Conservation (phyloP, 2,113 vertebrate species). For the Labeo catla region DNA sequence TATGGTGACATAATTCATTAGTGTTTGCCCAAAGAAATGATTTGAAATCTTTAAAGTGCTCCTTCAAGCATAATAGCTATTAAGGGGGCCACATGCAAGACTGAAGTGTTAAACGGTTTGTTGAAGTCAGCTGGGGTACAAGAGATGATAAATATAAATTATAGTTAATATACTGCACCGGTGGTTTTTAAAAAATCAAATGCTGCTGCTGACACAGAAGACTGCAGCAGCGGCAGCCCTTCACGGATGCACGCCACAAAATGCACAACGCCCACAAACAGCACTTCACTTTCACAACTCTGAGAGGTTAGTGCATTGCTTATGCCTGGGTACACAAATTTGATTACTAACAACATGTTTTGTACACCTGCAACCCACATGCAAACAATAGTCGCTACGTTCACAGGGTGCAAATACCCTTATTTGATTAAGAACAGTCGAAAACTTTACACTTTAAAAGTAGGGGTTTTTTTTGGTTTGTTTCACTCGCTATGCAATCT, state of each 20-base stretch:
- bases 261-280: slow-evolving; percentile 90
- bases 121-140: slow-evolving; percentile 92
- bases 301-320: slow-evolving; percentile 93
- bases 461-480: slow-evolving; percentile 11
- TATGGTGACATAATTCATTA: slow-evolving; percentile 79
- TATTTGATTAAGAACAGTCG: slow-evolving; percentile 35
- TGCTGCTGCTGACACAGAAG: slow-evolving; percentile 96
- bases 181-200: slow-evolving; percentile 91
- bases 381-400: slow-evolving; percentile 5
- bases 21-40: slow-evolving; percentile 79
- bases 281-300: slow-evolving; percentile 96
- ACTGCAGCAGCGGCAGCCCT: slow-evolving; percentile 67
- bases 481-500: slow-evolving; percentile 12
- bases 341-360: slow-evolving; percentile 91
- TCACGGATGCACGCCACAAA: slow-evolving; percentile 88
- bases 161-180: slow-evolving; percentile 98
- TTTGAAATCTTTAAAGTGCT: slow-evolving; percentile 83
- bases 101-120: slow-evolving; percentile 97
- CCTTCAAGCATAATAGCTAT: slow-evolving; percentile 98
- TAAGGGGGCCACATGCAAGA: slow-evolving; percentile 92
- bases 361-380: slow-evolving; percentile 38
- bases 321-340: slow-evolving; percentile 89
- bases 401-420: slow-evolving; percentile 27
- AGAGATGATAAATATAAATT: slow-evolving; percentile 98
- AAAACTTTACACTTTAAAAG: slow-evolving; percentile 40